Evolutionary conservation across 2,797 vertebrate species (phyloP).

Genomic region (Botia almorhae): DNA sequence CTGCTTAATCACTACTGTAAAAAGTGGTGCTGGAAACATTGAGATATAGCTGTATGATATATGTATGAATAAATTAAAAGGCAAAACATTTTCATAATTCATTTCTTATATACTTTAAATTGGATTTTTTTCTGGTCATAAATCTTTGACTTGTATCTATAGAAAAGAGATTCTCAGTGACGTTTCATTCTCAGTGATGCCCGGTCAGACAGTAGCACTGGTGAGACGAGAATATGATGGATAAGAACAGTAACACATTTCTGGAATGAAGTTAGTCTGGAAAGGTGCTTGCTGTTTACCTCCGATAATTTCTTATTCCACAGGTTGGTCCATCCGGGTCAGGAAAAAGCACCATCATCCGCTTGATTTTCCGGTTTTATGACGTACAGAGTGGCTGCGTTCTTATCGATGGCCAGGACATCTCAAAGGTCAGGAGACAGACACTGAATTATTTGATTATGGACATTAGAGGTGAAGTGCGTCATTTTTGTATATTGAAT

Average conservation of each 20-base stretch:
- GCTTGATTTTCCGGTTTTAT: slow-evolving; percentile 87
- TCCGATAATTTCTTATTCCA: not conserved
- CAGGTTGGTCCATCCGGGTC: slow-evolving; percentile 87
- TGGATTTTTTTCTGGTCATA: not conserved
- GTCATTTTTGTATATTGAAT: not conserved
- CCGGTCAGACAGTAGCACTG: slow-evolving; percentile 86
- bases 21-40: not conserved
- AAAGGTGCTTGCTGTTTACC: not conserved
- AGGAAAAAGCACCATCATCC: slow-evolving; percentile 86
- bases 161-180: slow-evolving; percentile 84
- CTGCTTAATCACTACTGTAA: no score
- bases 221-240: slow-evolving; percentile 68
- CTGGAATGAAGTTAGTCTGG: not conserved
- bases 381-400: slow-evolving; percentile 82
- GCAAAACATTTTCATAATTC: not conserved
- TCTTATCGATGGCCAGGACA: slow-evolving; percentile 84
- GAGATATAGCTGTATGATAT: not conserved
- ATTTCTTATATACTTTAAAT: not conserved
- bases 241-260: not conserved
- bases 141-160: slow-evolving; percentile 29
- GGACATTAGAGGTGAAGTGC: not conserved
- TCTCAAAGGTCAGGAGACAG: slow-evolving; percentile 76
- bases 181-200: slow-evolving; percentile 85
- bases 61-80: not conserved
- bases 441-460: not conserved